Percentiles rank a stretch among this genome's conserved stretches.
These are phyloP conservation scores for Acanthurus leucopareius DNA, from an alignment of 2,797 vertebrate genomes.

Conservation along the genomic window DNA sequence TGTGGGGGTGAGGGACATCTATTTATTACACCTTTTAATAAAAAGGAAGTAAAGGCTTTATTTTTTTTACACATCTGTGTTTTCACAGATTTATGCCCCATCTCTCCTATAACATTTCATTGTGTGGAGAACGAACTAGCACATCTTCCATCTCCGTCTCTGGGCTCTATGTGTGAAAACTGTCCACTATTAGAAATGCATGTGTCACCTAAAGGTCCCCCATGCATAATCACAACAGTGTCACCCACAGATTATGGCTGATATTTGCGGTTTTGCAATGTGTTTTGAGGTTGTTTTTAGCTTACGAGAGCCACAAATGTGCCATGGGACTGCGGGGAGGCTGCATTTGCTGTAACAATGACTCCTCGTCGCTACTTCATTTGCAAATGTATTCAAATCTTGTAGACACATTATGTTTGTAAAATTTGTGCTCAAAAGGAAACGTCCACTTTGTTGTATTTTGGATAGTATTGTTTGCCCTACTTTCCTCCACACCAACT, in stretches of 20 bases:
- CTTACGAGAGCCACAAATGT: constrained; percentile 27
- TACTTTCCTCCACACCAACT: constrained; percentile 66
- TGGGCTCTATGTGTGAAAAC: background rate
- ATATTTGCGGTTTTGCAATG: constrained; percentile 26
- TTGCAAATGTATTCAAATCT: constrained; percentile 73
- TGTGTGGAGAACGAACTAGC: background rate
- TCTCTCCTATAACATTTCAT: background rate
- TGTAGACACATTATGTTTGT: constrained; percentile 47
- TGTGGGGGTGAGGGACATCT: constrained; percentile 14
- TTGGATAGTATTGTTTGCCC: constrained; percentile 66
- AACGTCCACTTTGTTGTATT: constrained; percentile 67
- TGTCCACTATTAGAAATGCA: background rate
- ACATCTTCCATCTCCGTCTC: background rate
- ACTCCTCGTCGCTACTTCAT: constrained; percentile 45
- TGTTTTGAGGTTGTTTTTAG: constrained; percentile 21
- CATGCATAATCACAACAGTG: background rate
- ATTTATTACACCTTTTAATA: constrained; percentile 35
- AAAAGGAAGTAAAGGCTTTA: background rate
- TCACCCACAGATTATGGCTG: background rate
- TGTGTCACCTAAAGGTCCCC: background rate
- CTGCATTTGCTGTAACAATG: constrained; percentile 31
- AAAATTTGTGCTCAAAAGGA: constrained; percentile 55
- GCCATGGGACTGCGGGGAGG: constrained; percentile 27
- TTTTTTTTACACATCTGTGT: background rate
- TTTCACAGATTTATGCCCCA: background rate